Conservation (phyloP, 2,113 vertebrate species). For the Gasterosteus nipponicus region DNA sequence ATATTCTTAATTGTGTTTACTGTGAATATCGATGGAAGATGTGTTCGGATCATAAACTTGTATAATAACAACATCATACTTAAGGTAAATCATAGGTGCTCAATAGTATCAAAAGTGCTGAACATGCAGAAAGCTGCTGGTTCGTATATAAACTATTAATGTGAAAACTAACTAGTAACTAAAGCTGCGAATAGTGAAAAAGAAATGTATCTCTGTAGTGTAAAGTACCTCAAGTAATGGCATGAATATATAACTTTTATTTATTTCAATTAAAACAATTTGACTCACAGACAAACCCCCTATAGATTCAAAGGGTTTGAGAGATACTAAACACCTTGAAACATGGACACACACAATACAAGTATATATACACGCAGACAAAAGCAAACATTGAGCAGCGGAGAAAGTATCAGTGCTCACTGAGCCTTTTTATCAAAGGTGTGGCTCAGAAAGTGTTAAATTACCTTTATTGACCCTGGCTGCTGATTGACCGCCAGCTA, state of each 20-base stretch:
- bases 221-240: neutral
- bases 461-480: constrained; percentile 66
- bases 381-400: neutral
- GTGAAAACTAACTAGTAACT: neutral
- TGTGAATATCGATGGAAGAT: neutral
- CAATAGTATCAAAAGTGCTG: neutral
- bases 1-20: neutral
- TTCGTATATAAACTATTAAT: neutral
- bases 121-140: neutral
- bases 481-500: constrained; percentile 67
- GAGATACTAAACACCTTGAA: neutral
- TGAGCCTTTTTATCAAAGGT: constrained; percentile 59
- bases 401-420: constrained; percentile 16
- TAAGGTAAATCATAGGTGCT: neutral
- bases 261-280: constrained; percentile 9
- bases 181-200: neutral
- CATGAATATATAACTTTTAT: neutral
- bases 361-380: neutral
- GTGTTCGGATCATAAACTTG: neutral
- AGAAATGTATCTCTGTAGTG: neutral
- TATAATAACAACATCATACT: neutral
- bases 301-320: neutral
- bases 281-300: neutral
- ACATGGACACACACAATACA: neutral
- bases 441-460: constrained; percentile 58